These are phyloP conservation scores for Plutella xylostella DNA, from an alignment of 2,888 invertebrate species.

Conservation along the genomic window DNA sequence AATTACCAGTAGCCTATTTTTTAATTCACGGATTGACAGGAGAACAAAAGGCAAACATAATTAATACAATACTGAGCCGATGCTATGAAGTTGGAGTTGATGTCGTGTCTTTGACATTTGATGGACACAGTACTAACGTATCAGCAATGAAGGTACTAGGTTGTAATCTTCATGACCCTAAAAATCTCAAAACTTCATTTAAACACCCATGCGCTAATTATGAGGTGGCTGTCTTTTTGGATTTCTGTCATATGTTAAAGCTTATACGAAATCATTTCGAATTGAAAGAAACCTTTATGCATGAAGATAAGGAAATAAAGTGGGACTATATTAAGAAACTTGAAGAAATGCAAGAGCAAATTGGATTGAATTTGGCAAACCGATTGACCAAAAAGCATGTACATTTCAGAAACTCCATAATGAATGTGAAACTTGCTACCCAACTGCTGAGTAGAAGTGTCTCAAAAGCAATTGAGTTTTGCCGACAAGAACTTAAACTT, in stretches of 20 bases:
- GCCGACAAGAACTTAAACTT: constrained; percentile 6
- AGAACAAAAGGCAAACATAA: constrained; percentile 17
- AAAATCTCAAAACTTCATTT: constrained; percentile 18
- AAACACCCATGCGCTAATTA: constrained; percentile 14
- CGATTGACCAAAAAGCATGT: constrained; percentile 6
- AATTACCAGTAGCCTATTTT: constrained; percentile 27
- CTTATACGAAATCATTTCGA: constrained; percentile 10
- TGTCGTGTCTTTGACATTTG: constrained; percentile 20
- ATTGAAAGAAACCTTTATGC: constrained; percentile 9
- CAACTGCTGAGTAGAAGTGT: constrained; percentile 14
- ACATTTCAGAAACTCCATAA: constrained; percentile 16
- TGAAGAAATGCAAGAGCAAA: constrained; percentile 3
- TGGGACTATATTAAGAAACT: constrained; percentile 5
- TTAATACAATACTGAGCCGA: constrained; percentile 16
- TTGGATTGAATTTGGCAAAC: constrained; percentile 2
- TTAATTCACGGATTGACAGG: constrained; percentile 20
- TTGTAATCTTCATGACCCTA: constrained; percentile 16
- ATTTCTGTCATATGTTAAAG: constrained; percentile 12
- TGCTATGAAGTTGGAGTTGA: constrained; percentile 20
- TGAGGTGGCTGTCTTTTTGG: constrained; percentile 9
- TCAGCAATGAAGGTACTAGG: constrained; percentile 15
- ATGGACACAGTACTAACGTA: constrained; percentile 12
- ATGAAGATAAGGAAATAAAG: constrained; percentile 4
- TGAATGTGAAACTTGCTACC: constrained; percentile 17
- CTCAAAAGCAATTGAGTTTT: constrained; percentile 12